phyloP scores from a whole-genome alignment of 2,888 invertebrate species.

The Ceriagrion tenellum region DNA sequence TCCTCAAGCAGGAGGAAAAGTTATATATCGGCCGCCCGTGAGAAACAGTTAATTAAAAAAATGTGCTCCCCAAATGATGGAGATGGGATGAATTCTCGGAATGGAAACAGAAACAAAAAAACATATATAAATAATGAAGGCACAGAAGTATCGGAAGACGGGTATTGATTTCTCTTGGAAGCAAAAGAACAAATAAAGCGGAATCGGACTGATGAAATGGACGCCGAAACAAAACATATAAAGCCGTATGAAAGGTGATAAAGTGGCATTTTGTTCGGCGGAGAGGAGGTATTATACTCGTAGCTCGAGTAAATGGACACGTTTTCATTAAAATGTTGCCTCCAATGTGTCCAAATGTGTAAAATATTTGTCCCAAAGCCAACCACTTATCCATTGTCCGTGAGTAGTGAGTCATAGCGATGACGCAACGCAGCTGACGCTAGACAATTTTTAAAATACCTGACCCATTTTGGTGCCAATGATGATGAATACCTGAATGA shows the following conservation, averaged over 20 bases:
- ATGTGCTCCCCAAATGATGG: neutral
- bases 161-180: neutral
- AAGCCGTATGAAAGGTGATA: neutral
- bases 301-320: neutral
- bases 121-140: neutral
- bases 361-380: neutral
- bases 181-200: neutral
- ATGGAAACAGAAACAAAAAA: neutral
- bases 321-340: neutral
- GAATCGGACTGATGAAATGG: neutral
- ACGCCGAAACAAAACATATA: neutral
- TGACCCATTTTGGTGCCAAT: too few relatives aligned
- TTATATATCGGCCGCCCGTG: neutral
- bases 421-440: too few relatives aligned
- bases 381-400: too few relatives aligned
- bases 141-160: neutral
- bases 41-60: constrained; percentile 26
- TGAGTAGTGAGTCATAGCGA: neutral
- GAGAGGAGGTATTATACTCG: neutral
- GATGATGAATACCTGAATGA: too few relatives aligned
- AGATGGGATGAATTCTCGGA: constrained; percentile 12
- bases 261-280: neutral
- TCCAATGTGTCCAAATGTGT: neutral
- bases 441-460: too few relatives aligned
- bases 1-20: neutral